A percentile compares a stretch with the other conserved stretches of the same genome.
phyloP scores from a whole-genome alignment of 1,140 invertebrate genomes.

The Diorhabda carinulata region DNA sequence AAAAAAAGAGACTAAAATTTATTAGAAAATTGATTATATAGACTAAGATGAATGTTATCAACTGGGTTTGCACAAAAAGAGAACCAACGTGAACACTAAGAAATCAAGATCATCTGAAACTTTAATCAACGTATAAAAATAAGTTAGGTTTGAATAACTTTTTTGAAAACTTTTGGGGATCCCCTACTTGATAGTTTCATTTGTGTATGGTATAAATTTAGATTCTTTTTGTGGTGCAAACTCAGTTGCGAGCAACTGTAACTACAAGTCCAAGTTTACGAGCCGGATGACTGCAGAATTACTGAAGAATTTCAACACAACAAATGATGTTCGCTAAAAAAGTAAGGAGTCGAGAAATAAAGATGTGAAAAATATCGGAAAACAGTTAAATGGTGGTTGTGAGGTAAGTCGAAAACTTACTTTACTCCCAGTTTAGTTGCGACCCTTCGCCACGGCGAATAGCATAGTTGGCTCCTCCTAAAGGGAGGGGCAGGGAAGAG shows the following conservation, averaged over 20 bases:
- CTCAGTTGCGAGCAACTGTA: slow-evolving; percentile 4
- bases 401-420: slow-evolving; percentile 63
- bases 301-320: slow-evolving; percentile 3
- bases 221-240: background rate
- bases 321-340: background rate
- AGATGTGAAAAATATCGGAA: slow-evolving; percentile 13
- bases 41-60: background rate
- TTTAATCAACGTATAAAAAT: no score
- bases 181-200: no score
- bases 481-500: slow-evolving; percentile 44
- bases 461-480: slow-evolving; percentile 68
- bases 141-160: no score
- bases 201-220: no score
- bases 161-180: no score
- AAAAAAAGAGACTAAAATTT: background rate
- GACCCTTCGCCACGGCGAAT: slow-evolving; percentile 85
- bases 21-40: background rate
- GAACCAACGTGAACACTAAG: background rate
- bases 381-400: slow-evolving; percentile 22
- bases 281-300: slow-evolving; percentile 1
- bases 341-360: slow-evolving; percentile 3
- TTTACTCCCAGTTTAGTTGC: slow-evolving; percentile 89
- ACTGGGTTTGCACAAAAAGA: background rate
- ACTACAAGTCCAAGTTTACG: slow-evolving; percentile 6
- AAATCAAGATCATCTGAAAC: no score